These are phyloP conservation scores for Cataglyphis albicans DNA, from an alignment of 2,888 invertebrate genomes.

Conservation along the genomic window DNA sequence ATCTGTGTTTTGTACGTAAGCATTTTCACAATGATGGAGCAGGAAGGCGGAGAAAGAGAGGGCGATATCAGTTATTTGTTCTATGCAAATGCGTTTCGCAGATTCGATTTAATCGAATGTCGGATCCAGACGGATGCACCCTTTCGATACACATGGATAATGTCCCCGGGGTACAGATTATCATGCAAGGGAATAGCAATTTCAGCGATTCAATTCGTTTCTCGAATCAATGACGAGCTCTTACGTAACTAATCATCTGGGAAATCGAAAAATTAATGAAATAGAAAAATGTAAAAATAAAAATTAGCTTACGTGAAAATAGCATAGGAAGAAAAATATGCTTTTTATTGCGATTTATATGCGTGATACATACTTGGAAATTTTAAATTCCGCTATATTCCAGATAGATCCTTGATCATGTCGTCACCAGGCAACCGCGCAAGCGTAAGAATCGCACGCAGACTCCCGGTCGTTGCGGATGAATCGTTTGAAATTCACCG, in stretches of 20 bases:
- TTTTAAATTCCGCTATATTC: neutral
- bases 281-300: neutral
- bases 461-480: constrained; percentile 2
- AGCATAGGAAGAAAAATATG: neutral
- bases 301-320: neutral
- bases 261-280: neutral
- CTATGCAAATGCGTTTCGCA: constrained; percentile 83
- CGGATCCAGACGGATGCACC: constrained; percentile 34
- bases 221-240: neutral
- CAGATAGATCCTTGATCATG: neutral
- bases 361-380: no score
- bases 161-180: constrained; percentile 51
- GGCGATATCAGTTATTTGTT: constrained; percentile 73
- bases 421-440: neutral
- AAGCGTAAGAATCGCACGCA: neutral
- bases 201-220: neutral
- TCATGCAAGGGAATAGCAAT: neutral
- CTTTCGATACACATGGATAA: constrained; percentile 44
- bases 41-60: neutral
- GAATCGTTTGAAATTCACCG: constrained; percentile 84
- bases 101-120: constrained; percentile 75
- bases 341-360: neutral
- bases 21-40: constrained; percentile 4
- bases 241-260: neutral
- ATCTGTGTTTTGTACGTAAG: constrained; percentile 15